Base-by-base conservation (phyloP, 2,888 invertebrate genomes). In the Blera fallax region DNA sequence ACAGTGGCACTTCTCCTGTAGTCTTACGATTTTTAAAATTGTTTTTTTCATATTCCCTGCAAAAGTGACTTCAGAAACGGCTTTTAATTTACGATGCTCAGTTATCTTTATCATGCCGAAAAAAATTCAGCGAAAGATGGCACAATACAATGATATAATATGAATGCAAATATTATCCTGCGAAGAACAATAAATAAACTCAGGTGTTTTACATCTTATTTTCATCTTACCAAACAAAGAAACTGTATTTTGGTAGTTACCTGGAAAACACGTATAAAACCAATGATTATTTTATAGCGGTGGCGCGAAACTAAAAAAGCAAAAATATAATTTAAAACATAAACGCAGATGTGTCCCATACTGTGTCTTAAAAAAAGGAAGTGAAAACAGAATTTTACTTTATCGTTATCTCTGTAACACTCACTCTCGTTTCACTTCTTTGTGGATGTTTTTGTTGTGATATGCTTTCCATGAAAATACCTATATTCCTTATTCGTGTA, bases 301-400 rank as follows among this genome's bases (percentile, higher is more conserved):
- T 24, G 3, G 48, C 16, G 16, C 21, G 18, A 40, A 67, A 69
- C 67, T 54, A 18, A 54, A 65, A 69, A 27, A 6, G 16, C 14
- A 10, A 69, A 48, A 40, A 29, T 54, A 69, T 40, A 69, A 54
- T 69, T 69, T 43, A n/a, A 52, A 29, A 16, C 37, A 64, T 18
- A 48, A 18, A 4, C 18, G 40, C 67, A 69, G 67, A 54, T 69
- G 40, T 40, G 54, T 67, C 67, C 37, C 40, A 11, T 37, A 29
- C 40, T 16, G 40, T 54, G 40, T 54, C 18, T 65, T n/a, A 11
- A 52, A 34, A 65, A 52, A 65, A 34, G 1, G n/a, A 14, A 50
- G 50, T 52, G 24, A 40, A 67, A 29, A 69, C 24, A 18, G 18
- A 52, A 18, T 29, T 52, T 64, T 3, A 24, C 34, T 60, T 60